Evolutionary conservation across 2,113 vertebrate species (phyloP).

Genomic region (Cinclus cinclus): DNA sequence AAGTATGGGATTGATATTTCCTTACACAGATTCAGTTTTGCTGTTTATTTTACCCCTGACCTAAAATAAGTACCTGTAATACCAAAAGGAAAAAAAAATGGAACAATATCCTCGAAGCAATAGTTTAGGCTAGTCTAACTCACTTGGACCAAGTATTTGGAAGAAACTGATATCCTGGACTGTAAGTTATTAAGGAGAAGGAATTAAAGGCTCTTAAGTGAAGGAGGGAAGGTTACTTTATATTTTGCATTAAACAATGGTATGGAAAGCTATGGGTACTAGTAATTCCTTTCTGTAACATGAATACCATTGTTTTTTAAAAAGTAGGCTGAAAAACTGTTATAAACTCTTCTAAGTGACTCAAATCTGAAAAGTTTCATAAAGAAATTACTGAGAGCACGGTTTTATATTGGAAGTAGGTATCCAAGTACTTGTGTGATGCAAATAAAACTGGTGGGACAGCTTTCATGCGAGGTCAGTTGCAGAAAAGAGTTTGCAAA

Average conservation of each 20-base stretch:
- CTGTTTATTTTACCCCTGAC: neutral
- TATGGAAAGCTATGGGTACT: neutral
- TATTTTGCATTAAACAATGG: neutral
- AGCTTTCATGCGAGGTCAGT: neutral
- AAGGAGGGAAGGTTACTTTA: neutral
- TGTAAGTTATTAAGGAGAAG: neutral
- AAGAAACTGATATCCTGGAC: neutral
- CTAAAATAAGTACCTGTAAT: neutral
- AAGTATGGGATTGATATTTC: neutral
- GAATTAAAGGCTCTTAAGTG: neutral
- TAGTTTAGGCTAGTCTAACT: neutral
- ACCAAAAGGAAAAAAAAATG: neutral
- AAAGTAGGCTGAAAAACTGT: neutral
- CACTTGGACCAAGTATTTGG: neutral
- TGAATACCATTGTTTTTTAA: neutral
- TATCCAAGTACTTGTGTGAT: neutral
- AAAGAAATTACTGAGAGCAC: neutral
- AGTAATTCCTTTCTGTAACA: neutral
- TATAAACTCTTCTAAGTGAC: neutral
- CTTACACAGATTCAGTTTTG: neutral
- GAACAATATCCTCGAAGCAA: neutral
- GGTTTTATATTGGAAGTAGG: neutral
- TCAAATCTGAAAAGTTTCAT: neutral
- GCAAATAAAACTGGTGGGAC: neutral
- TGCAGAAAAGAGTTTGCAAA: neutral